Percentiles rank a stretch among this genome's conserved stretches.
phyloP scores from a whole-genome alignment of 2,113 vertebrate species.

The Vireo altiloquus region DNA sequence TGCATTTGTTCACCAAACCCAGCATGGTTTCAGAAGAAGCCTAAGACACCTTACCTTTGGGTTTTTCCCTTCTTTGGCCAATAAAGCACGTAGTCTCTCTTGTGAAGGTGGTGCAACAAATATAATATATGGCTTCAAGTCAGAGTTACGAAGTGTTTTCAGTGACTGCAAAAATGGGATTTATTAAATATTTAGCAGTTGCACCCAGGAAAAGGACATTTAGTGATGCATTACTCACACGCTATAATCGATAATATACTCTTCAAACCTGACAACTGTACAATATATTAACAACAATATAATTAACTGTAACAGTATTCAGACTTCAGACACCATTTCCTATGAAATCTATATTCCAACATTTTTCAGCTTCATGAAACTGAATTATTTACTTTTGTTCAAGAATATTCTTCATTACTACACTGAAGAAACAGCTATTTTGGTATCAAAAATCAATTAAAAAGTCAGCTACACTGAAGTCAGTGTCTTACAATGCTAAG shows the following conservation, averaged over 20 bases:
- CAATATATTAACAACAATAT: neutral
- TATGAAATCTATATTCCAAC: neutral
- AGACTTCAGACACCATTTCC: neutral
- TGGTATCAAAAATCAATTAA: neutral
- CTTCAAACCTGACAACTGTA: neutral
- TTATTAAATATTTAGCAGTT: neutral
- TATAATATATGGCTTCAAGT: conserved; percentile 95
- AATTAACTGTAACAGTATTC: neutral
- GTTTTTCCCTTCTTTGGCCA: conserved; percentile 90
- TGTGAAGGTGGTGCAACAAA: conserved; percentile 94
- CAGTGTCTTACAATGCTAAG: neutral
- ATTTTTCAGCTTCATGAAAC: neutral
- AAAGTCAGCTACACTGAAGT: neutral
- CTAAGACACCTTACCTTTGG: conserved; percentile 81
- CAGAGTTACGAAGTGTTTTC: conserved; percentile 87
- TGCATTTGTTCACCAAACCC: neutral
- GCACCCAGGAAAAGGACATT: neutral
- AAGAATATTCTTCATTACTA: neutral
- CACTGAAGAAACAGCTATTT: neutral
- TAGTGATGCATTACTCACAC: neutral
- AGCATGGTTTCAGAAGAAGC: neutral
- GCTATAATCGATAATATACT: neutral
- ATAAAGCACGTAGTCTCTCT: conserved; percentile 88
- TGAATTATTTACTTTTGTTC: neutral
- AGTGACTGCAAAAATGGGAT: conserved; percentile 78